Percentiles rank a stretch among this genome's conserved stretches.
phyloP scores from a whole-genome alignment of 1,140 invertebrate species.

The Trialeurodes vaporariorum region DNA sequence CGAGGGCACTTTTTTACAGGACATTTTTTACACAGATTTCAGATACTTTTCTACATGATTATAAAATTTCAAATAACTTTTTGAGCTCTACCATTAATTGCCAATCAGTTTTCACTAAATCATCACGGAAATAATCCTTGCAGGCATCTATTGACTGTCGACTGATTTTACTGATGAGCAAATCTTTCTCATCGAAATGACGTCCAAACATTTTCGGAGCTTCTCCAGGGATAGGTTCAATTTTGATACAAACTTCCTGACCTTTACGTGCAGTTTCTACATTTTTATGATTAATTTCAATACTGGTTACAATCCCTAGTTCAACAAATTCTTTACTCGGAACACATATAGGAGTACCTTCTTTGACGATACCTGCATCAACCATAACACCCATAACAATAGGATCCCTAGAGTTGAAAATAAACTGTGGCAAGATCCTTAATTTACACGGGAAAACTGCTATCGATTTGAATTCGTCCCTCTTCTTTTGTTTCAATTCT shows the following conservation, averaged over 20 bases:
- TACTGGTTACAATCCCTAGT: slow-evolving; percentile 86
- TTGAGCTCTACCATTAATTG: slow-evolving; percentile 96
- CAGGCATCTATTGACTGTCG: slow-evolving; percentile 96
- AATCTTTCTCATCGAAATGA: slow-evolving; percentile 94
- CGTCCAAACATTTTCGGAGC: slow-evolving; percentile 96
- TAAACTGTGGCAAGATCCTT: slow-evolving; percentile 53
- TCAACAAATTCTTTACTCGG: slow-evolving; percentile 94
- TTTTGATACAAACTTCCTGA: slow-evolving; percentile 97
- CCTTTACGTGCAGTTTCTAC: slow-evolving; percentile 89
- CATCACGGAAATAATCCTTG: slow-evolving; percentile 97
- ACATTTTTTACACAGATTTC: background rate
- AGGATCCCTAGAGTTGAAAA: slow-evolving; percentile 96
- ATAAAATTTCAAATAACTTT: slow-evolving; percentile 94
- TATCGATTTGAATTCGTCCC: slow-evolving; percentile 89
- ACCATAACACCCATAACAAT: slow-evolving; percentile 94
- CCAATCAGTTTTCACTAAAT: slow-evolving; percentile 94
- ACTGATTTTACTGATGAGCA: slow-evolving; percentile 93
- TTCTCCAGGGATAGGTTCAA: slow-evolving; percentile 90
- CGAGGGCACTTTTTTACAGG: too few relatives aligned
- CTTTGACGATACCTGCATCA: slow-evolving; percentile 88
- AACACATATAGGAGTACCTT: slow-evolving; percentile 94
- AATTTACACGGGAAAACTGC: slow-evolving; percentile 98
- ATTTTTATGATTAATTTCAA: slow-evolving; percentile 82
- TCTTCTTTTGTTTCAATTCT: slow-evolving; percentile 82
- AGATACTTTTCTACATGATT: slow-evolving; percentile 30